A percentile compares a stretch with the other conserved stretches of the same genome.
Conservation (phyloP, 2,113 vertebrate genomes). For the Centropristis striata region DNA sequence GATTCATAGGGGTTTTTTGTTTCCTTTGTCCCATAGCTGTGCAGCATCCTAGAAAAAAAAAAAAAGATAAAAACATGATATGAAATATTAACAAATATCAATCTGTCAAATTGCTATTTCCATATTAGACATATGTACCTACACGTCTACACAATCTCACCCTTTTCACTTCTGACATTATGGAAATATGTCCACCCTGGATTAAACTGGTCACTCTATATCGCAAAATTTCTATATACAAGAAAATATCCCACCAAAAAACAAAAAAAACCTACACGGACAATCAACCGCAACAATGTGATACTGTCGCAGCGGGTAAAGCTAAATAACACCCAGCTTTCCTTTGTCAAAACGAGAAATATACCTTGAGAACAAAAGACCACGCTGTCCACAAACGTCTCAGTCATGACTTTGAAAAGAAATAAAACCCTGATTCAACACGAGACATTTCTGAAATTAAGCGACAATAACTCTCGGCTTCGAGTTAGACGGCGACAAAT, state of each 20-base stretch:
- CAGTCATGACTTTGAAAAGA: conserved; percentile 60
- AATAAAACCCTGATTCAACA: conserved; percentile 2
- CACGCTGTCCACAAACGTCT: conserved; percentile 71
- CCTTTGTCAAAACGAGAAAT: conserved; percentile 64
- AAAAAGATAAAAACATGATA: conserved; percentile 14
- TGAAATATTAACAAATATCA: neutral
- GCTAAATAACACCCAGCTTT: conserved; percentile 24
- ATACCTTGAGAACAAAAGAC: conserved; percentile 79
- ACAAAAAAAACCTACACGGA: neutral
- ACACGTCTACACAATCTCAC: neutral
- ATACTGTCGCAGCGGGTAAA: conserved; percentile 29
- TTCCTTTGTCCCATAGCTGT: conserved; percentile 74
- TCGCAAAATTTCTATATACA: neutral
- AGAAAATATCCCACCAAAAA: neutral
- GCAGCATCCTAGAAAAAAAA: conserved; percentile 74
- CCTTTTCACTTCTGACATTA: neutral
- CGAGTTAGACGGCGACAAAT: neutral
- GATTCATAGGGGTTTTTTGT: conserved; percentile 53
- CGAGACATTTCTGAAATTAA: neutral
- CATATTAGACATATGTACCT: neutral
- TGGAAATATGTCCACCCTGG: conserved; percentile 2
- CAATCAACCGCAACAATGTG: neutral
- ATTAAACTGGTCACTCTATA: conserved; percentile 1
- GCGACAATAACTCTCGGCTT: neutral
- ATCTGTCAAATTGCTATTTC: neutral